These are phyloP conservation scores for Eupithecia inturbata DNA, from an alignment of 2,888 invertebrate genomes.

Conservation along the genomic window DNA sequence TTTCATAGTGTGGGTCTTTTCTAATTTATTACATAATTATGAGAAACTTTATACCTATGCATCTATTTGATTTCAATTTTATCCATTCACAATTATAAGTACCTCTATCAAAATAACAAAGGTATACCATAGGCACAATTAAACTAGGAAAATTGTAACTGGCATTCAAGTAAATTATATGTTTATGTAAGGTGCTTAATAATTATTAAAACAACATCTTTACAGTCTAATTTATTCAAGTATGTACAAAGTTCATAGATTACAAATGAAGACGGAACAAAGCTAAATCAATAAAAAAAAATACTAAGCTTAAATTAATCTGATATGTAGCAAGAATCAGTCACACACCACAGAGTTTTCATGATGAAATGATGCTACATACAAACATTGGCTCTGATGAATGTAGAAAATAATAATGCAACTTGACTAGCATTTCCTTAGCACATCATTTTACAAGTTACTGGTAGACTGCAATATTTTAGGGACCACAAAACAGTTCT, in stretches of 20 bases:
- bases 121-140: too few relatives aligned
- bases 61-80: neutral
- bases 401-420: constrained; percentile 19
- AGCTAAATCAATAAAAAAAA: constrained; percentile 32
- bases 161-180: neutral
- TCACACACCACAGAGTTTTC: constrained; percentile 53
- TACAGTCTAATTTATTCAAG: constrained; percentile 54
- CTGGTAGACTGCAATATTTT: neutral
- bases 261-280: constrained; percentile 43
- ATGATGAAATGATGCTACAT: constrained; percentile 42
- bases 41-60: neutral
- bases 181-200: neutral
- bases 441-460: neutral
- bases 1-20: constrained; percentile 48
- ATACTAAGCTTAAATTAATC: constrained; percentile 44
- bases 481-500: constrained; percentile 3
- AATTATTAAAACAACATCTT: constrained; percentile 50
- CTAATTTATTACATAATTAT: neutral
- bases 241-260: constrained; percentile 68
- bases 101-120: too few relatives aligned
- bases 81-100: neutral
- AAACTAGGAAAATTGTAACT: neutral
- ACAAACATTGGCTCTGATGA: neutral
- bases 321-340: constrained; percentile 62
- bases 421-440: constrained; percentile 23